Evolutionary conservation across 2,113 vertebrate species (phyloP), one percentile per base, ranked within the genome.

Genomic region (Podilymbus podiceps): DNA sequence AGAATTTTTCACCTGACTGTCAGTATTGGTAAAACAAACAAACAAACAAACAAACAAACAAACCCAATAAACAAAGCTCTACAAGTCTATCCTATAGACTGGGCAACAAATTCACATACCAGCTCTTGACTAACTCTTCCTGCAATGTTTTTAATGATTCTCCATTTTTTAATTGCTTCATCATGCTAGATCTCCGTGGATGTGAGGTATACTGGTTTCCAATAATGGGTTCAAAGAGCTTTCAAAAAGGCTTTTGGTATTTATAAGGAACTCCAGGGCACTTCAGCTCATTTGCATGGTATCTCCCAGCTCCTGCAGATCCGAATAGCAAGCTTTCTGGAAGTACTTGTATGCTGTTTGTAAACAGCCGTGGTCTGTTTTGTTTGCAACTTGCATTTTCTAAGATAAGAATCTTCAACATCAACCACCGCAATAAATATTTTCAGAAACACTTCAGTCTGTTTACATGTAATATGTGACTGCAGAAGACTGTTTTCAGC

Each of bases 361-460:
- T 62, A 89, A 97, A 88, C 73, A 92, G 20, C 42, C 46, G 9
- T 5, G 50, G n/a, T 62, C 49, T 91, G 49, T 83, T 94, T 86
- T 79, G 22, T 56, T 95, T 84, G 56, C 81, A 53, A 58, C 19
- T 91, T 55, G 72, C 31, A 50, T 85, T 91, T 85, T 42, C 50
- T 66, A 77, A 88, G 52, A 73, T 28, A 49, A 94, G 67, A 67
- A 47, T 73, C 56, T 72, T 76, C 33, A 73, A 10, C 44, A 78
- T 84, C 80, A 91, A 83, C 60, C 46, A 50, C 4, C 1, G 2
- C 59, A 59, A 76, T 50, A 83, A 89, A 86, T 85, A 90, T 97
- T 96, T 96, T 95, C 89, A 80, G 88, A 85, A 96, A 88, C 91
- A 94, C 67, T 96, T 95, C 16, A 18, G 55, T 85, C 85, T 93